Base-by-base conservation (phyloP, 2,797 vertebrate species). In the Rhynchotus rufescens region DNA sequence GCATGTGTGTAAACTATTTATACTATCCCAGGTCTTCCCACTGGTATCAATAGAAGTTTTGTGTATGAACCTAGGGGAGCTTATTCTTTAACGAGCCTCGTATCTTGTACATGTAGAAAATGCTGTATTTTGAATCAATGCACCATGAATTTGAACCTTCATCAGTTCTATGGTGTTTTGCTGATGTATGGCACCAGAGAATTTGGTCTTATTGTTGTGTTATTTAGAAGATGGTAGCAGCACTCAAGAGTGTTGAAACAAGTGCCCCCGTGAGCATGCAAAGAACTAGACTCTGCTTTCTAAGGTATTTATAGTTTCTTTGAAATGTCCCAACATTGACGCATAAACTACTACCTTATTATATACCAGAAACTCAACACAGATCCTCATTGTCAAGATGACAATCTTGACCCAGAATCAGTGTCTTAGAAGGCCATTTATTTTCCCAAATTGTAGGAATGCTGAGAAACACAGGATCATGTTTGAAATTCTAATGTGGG, bases 321-420 rank as follows among this genome's bases (percentile, higher is more conserved):
- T 14, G 42, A 79, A 69, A 34, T 87, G 54, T 73, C 86, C 69
- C 80, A 40, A 92, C 89, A 69, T 42, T 92, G 62, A 78, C 75
- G 60, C 23, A 79, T 80, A 62, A 65, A 40, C 89, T 87, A 83
- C 4, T 64, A 4, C n/a, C 23, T 59, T 68, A 62, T 71, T 75
- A 92, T 67, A 83, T 38, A 76, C 60, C 32, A 64, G 47, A 90
- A 42, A 85, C 85, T 69, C 16, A 57, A 67, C 79, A 87, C 2
- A 3, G 44, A 90, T 85, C 80, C 77, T 89, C 82, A 83, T 44
- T 74, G 36, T 9, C 9, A 36, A 73, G 78, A 80, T 87, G 51
- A 90, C 93, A 92, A 94, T 86, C 51, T 85, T 95, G 92, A 90
- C 90, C 82, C 90, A 93, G 66, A 87, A 90, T 94, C 77, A n/a